Evolutionary conservation across 1,140 invertebrate species (phyloP).

Genomic region (Drosophila pachea): DNA sequence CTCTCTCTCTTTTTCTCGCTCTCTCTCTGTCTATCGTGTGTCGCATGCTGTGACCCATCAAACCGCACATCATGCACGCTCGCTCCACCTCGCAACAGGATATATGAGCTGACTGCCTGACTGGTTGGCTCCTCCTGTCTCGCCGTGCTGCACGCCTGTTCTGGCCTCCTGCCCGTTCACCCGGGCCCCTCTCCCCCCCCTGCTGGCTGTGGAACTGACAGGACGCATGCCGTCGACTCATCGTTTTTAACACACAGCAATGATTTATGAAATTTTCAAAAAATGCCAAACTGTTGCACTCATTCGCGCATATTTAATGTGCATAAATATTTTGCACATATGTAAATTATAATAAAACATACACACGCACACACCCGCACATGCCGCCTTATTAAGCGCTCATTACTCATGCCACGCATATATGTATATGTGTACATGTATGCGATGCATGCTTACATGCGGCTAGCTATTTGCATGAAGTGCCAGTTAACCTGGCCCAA

Average conservation of each 20-base stretch:
- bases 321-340: slow-evolving; percentile 55
- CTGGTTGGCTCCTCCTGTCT: too few species aligned
- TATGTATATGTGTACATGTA: not conserved
- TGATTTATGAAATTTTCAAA: slow-evolving; percentile 71
- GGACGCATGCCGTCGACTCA: slow-evolving; percentile 31
- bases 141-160: too few species aligned
- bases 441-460: not conserved
- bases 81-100: slow-evolving; percentile 19
- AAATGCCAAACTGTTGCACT: slow-evolving; percentile 50
- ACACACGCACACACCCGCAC: slow-evolving; percentile 13
- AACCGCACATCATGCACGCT: slow-evolving; percentile 37
- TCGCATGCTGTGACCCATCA: not conserved
- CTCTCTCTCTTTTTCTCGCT: not conserved
- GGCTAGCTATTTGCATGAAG: slow-evolving; percentile 7
- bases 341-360: slow-evolving; percentile 60
- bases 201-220: slow-evolving; percentile 27
- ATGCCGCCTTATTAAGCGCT: slow-evolving; percentile 61
- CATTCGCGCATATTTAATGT: slow-evolving; percentile 65
- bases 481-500: slow-evolving; percentile 17
- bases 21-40: not conserved
- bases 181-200: too few species aligned
- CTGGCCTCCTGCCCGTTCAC: too few species aligned
- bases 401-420: slow-evolving; percentile 54
- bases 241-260: slow-evolving; percentile 51
- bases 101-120: slow-evolving; percentile 25